These are phyloP conservation scores for Dichetophora obliterata DNA, from an alignment of 2,888 invertebrate genomes.

Conservation along the genomic window DNA sequence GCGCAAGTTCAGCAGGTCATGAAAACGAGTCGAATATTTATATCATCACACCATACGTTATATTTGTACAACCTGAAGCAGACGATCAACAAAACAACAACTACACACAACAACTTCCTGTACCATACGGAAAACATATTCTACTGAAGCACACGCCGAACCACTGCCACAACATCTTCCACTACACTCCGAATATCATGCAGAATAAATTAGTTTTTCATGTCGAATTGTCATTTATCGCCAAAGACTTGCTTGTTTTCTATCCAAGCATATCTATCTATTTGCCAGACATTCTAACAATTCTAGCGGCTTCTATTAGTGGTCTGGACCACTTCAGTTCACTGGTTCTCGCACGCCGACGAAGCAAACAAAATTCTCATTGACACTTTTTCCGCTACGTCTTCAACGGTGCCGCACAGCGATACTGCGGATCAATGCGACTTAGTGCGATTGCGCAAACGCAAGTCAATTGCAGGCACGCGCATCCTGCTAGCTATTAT, in stretches of 20 bases:
- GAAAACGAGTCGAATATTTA: not conserved
- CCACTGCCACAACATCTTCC: not conserved
- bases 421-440: not conserved
- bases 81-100: not conserved
- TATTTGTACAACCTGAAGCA: not conserved
- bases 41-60: not conserved
- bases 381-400: slow-evolving; percentile 23
- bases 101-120: not conserved
- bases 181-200: slow-evolving; percentile 13
- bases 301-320: not conserved
- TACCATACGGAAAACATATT: no score
- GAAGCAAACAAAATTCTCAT: slow-evolving; percentile 18
- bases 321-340: not conserved
- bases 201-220: slow-evolving; percentile 38
- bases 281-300: slow-evolving; percentile 27
- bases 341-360: not conserved
- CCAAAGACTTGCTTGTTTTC: slow-evolving; percentile 9
- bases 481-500: slow-evolving; percentile 6
- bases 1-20: slow-evolving; percentile 16
- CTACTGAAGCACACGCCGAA: not conserved
- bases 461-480: slow-evolving; percentile 19
- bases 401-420: not conserved
- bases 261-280: not conserved
- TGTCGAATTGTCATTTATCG: slow-evolving; percentile 38
- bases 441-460: slow-evolving; percentile 33